These are phyloP conservation scores for Drosophila elegans DNA, from an alignment of 1,140 invertebrate species.

Conservation along the genomic window DNA sequence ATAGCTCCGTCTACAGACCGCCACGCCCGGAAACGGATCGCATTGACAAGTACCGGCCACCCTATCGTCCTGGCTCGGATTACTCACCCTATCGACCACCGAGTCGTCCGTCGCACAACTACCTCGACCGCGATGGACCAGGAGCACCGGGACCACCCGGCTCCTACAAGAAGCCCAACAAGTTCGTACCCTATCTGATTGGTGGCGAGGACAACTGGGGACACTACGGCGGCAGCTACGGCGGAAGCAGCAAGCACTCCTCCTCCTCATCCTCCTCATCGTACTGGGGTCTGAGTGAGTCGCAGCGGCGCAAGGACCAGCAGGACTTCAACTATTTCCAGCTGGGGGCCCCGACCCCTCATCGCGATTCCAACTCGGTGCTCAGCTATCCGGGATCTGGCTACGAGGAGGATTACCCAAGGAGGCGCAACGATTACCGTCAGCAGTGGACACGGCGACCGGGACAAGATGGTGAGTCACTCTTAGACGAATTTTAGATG, in stretches of 20 bases:
- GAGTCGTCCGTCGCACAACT: constrained; percentile 61
- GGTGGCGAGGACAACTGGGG: constrained; percentile 73
- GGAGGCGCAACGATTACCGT: constrained; percentile 71
- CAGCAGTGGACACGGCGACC: constrained; percentile 77
- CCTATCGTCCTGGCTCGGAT: constrained; percentile 71
- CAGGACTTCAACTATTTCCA: constrained; percentile 83
- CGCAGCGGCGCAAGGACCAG: constrained; percentile 75
- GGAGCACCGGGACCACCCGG: constrained; percentile 36
- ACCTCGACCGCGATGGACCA: constrained; percentile 72
- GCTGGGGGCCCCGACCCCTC: constrained; percentile 46
- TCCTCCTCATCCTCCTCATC: constrained; percentile 53
- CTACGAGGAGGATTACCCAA: constrained; percentile 63
- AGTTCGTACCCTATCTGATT: constrained; percentile 81
- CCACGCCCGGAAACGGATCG: constrained; percentile 67
- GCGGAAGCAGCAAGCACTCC: constrained; percentile 77
- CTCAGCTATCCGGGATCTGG: constrained; percentile 75
- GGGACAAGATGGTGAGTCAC: constrained; percentile 74
- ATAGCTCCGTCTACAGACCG: constrained; percentile 60
- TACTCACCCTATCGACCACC: constrained; percentile 73
- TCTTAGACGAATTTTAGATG: no score
- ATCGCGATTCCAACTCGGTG: constrained; percentile 69
- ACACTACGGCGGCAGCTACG: constrained; percentile 84
- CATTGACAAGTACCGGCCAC: constrained; percentile 70
- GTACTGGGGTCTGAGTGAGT: constrained; percentile 73
- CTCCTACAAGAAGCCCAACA: constrained; percentile 69